Conservation (phyloP, 2,888 invertebrate genomes). For the Plebejus anna region DNA sequence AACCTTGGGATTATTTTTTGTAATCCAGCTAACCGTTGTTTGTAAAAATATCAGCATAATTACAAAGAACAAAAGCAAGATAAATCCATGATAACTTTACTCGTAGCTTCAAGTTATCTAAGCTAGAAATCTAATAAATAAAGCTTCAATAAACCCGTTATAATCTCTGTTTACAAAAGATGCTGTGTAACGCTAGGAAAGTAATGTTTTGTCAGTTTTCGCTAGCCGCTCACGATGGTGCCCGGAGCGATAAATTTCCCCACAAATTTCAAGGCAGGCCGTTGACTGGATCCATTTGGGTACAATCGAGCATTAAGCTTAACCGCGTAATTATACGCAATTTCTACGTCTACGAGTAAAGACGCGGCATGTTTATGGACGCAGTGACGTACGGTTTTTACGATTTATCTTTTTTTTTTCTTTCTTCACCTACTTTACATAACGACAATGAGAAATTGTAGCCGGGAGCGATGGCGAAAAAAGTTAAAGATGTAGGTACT, state of each 20-base stretch:
- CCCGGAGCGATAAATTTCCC: slow-evolving; percentile 39
- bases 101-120: background rate
- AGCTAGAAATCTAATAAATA: background rate
- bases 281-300: slow-evolving; percentile 33
- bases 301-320: slow-evolving; percentile 24
- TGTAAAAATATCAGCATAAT: background rate
- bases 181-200: slow-evolving; percentile 12
- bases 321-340: slow-evolving; percentile 25
- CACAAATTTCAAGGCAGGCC: slow-evolving; percentile 39
- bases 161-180: background rate
- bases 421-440: slow-evolving; percentile 1
- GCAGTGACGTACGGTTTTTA: background rate
- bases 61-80: background rate
- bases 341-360: slow-evolving; percentile 27
- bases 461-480: background rate
- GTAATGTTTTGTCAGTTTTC: slow-evolving; percentile 39
- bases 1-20: too few species aligned
- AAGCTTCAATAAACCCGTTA: background rate
- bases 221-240: slow-evolving; percentile 37
- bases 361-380: slow-evolving; percentile 15
- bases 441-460: slow-evolving; percentile 1
- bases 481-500: background rate
- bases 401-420: background rate
- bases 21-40: too few species aligned
- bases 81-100: background rate